Evolutionary conservation across 1,140 invertebrate species (phyloP).

Genomic region (Zaprionus taronus): DNA sequence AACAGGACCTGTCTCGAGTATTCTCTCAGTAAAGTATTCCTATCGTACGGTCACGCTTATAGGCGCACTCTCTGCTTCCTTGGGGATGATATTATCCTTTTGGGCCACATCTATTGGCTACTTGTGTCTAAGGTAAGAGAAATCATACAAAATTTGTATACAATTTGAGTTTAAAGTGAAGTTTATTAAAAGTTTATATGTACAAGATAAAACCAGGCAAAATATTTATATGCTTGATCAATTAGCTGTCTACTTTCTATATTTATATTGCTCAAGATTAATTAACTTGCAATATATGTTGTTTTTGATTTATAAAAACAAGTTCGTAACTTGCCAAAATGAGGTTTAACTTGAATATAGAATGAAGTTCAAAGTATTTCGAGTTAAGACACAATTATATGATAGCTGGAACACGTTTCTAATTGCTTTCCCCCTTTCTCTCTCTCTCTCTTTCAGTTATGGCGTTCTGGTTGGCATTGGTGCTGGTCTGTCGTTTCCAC

Average conservation of each 20-base stretch:
- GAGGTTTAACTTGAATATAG: conserved; percentile 10
- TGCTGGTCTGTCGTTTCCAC: conserved; percentile 92
- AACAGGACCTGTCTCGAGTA: conserved; percentile 94
- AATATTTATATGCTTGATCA: too few species aligned
- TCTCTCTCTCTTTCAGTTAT: conserved; percentile 87
- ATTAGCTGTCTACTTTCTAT: too few species aligned
- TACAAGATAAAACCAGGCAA: too few species aligned
- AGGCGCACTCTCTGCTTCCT: conserved; percentile 92
- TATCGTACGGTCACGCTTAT: conserved; percentile 95
- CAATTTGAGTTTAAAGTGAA: too few species aligned
- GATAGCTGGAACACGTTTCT: background rate
- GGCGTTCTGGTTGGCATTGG: conserved; percentile 92
- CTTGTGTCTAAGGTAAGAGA: conserved; percentile 89
- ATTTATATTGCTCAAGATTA: background rate
- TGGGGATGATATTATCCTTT: conserved; percentile 94
- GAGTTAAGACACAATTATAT: background rate
- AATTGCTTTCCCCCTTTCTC: conserved; percentile 19
- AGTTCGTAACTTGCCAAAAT: background rate
- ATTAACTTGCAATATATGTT: background rate
- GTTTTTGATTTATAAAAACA: background rate
- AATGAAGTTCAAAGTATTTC: background rate
- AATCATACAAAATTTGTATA: background rate
- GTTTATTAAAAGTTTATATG: too few species aligned
- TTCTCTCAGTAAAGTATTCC: conserved; percentile 95
- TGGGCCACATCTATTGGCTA: conserved; percentile 91